Evolutionary conservation across 2,797 vertebrate genomes (phyloP), one percentile per base, ranked within the genome.

Genomic region (Megaceryle alcyon): DNA sequence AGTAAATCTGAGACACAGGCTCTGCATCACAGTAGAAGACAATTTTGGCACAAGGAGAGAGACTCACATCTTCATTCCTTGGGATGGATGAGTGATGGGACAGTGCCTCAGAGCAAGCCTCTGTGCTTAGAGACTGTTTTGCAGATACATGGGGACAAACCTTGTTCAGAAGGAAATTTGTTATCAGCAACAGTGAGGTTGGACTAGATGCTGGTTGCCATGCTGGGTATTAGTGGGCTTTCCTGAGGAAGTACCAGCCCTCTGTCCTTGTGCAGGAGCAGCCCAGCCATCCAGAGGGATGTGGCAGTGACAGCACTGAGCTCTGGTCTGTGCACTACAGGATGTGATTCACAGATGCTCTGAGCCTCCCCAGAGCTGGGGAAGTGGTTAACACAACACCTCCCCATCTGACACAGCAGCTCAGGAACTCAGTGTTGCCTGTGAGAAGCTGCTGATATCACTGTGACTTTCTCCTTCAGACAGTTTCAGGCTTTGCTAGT

Each of bases 361-460:
- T 76, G 78, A 64, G 59, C 44, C 94, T 94, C n/a, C 57, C 76
- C 77, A 29, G 25, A 82, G 14, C 44, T 82, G 46, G 19, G 86
- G 44, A 95, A 89, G 60, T 77, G 65, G 49, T 63, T 94, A 76
- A 72, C 13, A 44, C 31, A 90, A 65, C 44, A 71, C n/a, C 18
- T 94, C 16, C 75, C 19, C 33, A 64, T 53, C 22, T 7, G 0
- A 60, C 49, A 53, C 54, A 69, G 29, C 57, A 75, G n/a, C n/a
- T 85, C 76, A 20, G 75, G 29, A 65, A 13, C 22, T 65, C 72
- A 57, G 48, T 2, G 33, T 19, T 64, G 63, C 23, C 29, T 86
- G 14, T 19, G 49, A 75, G 68, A 72, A 37, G 29, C 33, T 92
- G 48, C 48, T 37, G 69, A 66, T 53, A 8, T 71, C 60, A 61